Evolutionary conservation across 2,113 vertebrate species (phyloP).

Genomic region (Rhinopomastus cyanomelas): DNA sequence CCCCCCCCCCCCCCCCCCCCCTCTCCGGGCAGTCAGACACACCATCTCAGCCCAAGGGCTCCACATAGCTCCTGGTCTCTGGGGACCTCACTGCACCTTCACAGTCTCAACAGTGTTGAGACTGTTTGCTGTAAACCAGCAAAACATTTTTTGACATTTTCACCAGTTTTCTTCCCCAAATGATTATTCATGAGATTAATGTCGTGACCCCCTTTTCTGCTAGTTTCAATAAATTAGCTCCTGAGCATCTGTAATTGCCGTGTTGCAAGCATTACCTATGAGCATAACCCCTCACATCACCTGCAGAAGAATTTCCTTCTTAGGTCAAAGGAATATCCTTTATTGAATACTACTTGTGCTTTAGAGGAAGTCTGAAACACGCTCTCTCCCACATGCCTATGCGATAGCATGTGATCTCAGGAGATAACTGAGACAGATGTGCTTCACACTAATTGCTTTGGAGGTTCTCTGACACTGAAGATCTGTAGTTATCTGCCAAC

Average conservation of each 20-base stretch:
- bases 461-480: slow-evolving; percentile 30
- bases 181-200: background rate
- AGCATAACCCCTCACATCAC: slow-evolving; percentile 24
- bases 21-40: too few relatives aligned
- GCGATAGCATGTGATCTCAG: background rate
- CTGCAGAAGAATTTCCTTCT: slow-evolving; percentile 6
- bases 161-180: background rate
- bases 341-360: background rate
- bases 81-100: background rate
- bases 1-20: too few relatives aligned
- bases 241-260: background rate
- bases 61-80: background rate
- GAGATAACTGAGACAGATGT: slow-evolving; percentile 31
- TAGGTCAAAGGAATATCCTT: slow-evolving; percentile 10
- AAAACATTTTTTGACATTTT: background rate
- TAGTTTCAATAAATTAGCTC: background rate
- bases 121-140: background rate
- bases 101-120: background rate
- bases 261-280: background rate
- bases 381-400: background rate
- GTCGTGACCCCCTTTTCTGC: background rate
- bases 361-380: background rate
- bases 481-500: slow-evolving; percentile 19
- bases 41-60: too few relatives aligned
- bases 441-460: slow-evolving; percentile 49